Conservation (phyloP, 2,888 invertebrate species). For the Apamea epomidion region DNA sequence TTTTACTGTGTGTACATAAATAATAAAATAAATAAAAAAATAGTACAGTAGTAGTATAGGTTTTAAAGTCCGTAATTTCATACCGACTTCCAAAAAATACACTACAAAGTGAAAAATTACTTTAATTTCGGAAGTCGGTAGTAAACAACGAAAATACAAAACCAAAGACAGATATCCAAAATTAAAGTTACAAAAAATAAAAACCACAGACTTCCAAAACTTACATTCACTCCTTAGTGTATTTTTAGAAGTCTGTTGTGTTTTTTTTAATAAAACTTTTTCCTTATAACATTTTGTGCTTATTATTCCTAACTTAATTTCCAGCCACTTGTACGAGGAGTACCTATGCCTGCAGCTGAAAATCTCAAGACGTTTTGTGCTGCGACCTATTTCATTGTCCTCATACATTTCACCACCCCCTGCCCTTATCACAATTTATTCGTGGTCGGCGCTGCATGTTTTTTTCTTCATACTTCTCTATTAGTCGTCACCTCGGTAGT, state of each 20-base stretch:
- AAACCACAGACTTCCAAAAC: too few relatives aligned
- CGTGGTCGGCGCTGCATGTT: too few relatives aligned
- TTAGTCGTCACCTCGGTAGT: too few relatives aligned
- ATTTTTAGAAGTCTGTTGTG: not conserved
- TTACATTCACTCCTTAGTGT: not conserved
- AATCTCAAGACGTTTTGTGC: not conserved
- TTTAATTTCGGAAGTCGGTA: not conserved
- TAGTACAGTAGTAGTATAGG: too few relatives aligned
- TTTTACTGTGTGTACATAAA: too few relatives aligned
- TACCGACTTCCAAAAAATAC: not conserved
- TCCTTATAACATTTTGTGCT: not conserved
- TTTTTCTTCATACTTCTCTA: too few relatives aligned
- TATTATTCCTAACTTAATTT: not conserved
- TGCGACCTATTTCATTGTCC: not conserved
- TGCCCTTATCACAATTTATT: too few relatives aligned
- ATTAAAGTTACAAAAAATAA: not conserved
- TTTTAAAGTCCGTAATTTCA: not conserved
- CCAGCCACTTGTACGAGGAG: too few relatives aligned
- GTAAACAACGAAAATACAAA: not conserved
- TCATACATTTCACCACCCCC: too few relatives aligned
- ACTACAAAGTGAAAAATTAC: not conserved
- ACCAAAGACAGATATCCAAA: not conserved
- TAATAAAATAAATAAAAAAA: too few relatives aligned
- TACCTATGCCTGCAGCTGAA: too few relatives aligned
- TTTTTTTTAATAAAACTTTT: not conserved